A percentile compares a stretch with the other conserved stretches of the same genome.
phyloP scores from a whole-genome alignment of 2,113 vertebrate species.

The Datnioides undecimradiatus region DNA sequence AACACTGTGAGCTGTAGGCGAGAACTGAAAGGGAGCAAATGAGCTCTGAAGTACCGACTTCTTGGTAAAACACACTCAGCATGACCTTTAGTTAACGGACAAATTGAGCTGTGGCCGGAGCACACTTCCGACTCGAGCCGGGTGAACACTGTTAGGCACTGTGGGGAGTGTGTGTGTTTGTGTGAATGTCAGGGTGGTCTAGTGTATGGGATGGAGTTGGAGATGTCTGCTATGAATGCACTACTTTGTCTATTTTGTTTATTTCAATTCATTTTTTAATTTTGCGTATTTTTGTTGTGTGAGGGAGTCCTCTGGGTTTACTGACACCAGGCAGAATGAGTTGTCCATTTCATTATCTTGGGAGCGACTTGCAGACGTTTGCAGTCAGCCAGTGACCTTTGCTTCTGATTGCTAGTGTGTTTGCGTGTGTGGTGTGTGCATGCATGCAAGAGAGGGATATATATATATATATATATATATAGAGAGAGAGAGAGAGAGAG shows the following conservation, averaged over 20 bases:
- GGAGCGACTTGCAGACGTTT: constrained; percentile 22
- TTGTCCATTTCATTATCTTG: constrained; percentile 43
- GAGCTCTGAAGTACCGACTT: constrained; percentile 65
- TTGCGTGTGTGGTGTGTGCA: background rate
- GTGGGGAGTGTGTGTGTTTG: background rate
- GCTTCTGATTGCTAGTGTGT: constrained; percentile 7
- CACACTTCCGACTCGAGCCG: constrained; percentile 30
- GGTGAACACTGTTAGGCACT: constrained; percentile 20
- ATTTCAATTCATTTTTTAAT: background rate
- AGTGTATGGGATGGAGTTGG: background rate
- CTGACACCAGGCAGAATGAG: background rate
- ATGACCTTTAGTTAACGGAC: constrained; percentile 73
- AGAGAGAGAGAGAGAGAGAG: background rate
- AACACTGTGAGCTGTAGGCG: constrained; percentile 31
- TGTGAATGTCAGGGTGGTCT: background rate
- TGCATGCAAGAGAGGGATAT: background rate
- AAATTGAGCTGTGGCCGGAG: constrained; percentile 64
- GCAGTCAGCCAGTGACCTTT: constrained; percentile 58
- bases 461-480: too few species aligned
- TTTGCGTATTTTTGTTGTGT: background rate
- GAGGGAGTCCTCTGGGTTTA: background rate
- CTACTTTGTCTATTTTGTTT: background rate
- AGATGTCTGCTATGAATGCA: background rate
- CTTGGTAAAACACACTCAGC: constrained; percentile 57
- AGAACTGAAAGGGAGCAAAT: constrained; percentile 51